Base-by-base conservation (phyloP, 2,888 invertebrate genomes). In the Eupeodes latifasciatus region DNA sequence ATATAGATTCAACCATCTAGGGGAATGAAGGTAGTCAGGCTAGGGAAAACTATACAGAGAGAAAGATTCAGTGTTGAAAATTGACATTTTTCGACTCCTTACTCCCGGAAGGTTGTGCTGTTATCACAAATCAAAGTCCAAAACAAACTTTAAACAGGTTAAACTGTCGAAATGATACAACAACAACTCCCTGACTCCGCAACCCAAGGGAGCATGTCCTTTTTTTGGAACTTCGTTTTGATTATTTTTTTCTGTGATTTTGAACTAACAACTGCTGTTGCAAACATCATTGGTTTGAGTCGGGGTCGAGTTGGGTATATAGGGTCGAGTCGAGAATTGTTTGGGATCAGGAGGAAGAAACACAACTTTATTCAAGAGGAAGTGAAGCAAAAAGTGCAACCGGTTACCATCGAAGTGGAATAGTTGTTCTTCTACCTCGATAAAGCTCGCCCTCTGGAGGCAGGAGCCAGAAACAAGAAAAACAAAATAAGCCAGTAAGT, bases 101-200 rank as follows among this genome's bases (percentile, higher is more conserved):
- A 47, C 61, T 67, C 57, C 72, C 47, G 47, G 47, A 59, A 59
- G 55, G 36, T 64, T 74, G 53, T 51, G 34, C 74, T 74, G 57
- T 78, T 67, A 66, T 85, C 77, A 53, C 78, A 85, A 85, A 85
- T 85, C 85, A 85, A 82, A 85, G 85, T 69, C 74, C 55, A 78
- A 85, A 81, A 78, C 74, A 85, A 81, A 85, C 82, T 81, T 82
- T 78, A 66, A 76, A 69, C 82, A 79, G 82, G 82, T 86, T 82
- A 71, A 76, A 53, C 72, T 55, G 61, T 71, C 76, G 72, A 69
- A 72, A 59, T 71, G 27, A 49, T 27, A 27, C 27, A 85, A 76
- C 59, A 82, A 74, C 59, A 62, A 36, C 49, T 49, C 34, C 51
- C 34, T 19, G 0, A 44, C 61, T 51, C 34, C 66, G 16, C 47